Evolutionary conservation across 1,140 invertebrate genomes (phyloP), one percentile per base, ranked within the genome.

Genomic region (Drosophila busckii): DNA sequence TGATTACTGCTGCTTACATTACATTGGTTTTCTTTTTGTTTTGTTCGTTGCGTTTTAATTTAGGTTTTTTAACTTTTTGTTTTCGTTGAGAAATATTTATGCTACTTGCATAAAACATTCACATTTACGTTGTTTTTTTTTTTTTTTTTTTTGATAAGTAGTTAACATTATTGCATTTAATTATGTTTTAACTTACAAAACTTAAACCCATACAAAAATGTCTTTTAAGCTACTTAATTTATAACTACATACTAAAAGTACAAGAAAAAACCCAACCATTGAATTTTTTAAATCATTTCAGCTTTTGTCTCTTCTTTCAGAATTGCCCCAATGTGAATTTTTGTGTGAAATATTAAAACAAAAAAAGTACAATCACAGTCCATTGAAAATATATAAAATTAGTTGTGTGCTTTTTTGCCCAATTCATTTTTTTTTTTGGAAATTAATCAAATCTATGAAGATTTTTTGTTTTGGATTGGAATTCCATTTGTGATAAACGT

Each of bases 181-280:
- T 78, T 78, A 71, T 42, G 73, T 80, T 80, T 80, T 80, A 82
- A 52, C 73, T 80, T 82, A 82, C 29, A 80, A 78, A 82, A 80
- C 75, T 82, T 82, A 80, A 80, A 75, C 73, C 75, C 75, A 82
- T 80, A 82, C 75, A 80, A 82, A 66, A 70, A 69, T 80, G 73
- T 54, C n/a, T n/a, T 75, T 82, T 82, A 80, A 61, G 52, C 73
- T 80, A 80, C 69, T 80, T 75, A 75, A 70, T 52, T 29, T 59
- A n/a, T n/a, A n/a, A n/a, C n/a, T n/a, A n/a, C n/a, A n/a, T 69
- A 65, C 34, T 70, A 70, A 82, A n/a, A n/a, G n/a, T n/a, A n/a
- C n/a, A n/a, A n/a, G n/a, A n/a, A n/a, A 64, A 75, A 75, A 75
- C 80, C 75, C 73, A 75, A 75, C 76, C 76, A 75, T 53, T 65